Percentiles rank a stretch among this genome's conserved stretches.
Conservation (phyloP, 2,888 invertebrate genomes). For the Subacronicta megacephala region DNA sequence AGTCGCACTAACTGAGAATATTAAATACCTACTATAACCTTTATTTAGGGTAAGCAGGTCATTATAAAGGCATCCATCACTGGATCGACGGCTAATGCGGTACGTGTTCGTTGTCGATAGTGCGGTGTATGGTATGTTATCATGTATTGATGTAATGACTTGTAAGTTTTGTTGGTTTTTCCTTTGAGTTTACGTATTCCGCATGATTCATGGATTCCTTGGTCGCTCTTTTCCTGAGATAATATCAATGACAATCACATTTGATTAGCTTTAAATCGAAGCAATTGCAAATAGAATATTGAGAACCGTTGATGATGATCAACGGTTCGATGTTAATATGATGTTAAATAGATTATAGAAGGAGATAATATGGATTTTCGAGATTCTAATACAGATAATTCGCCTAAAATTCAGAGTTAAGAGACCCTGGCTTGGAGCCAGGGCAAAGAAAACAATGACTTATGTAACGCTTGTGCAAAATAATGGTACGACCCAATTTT, state of each 20-base stretch:
- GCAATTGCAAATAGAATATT: too few relatives aligned
- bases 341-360: background rate
- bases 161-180: slow-evolving; percentile 24
- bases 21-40: slow-evolving; percentile 44
- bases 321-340: too few relatives aligned
- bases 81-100: slow-evolving; percentile 49
- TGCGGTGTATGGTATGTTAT: slow-evolving; percentile 26
- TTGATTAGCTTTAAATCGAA: too few relatives aligned
- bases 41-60: slow-evolving; percentile 42
- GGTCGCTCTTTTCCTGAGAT: too few relatives aligned
- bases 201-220: background rate
- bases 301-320: too few relatives aligned
- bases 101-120: slow-evolving; percentile 16
- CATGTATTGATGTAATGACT: slow-evolving; percentile 29
- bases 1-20: slow-evolving; percentile 18
- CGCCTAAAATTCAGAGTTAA: slow-evolving; percentile 1
- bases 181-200: too few relatives aligned
- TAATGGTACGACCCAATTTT: slow-evolving; percentile 18
- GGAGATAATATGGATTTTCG: background rate
- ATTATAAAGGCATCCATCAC: slow-evolving; percentile 69
- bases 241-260: too few relatives aligned
- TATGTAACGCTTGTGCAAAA: slow-evolving; percentile 3
- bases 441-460: slow-evolving; percentile 7
- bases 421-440: slow-evolving; percentile 22
- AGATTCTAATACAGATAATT: too few relatives aligned